Base-by-base conservation (phyloP, 2,797 vertebrate species). In the Enteromius viviparus region DNA sequence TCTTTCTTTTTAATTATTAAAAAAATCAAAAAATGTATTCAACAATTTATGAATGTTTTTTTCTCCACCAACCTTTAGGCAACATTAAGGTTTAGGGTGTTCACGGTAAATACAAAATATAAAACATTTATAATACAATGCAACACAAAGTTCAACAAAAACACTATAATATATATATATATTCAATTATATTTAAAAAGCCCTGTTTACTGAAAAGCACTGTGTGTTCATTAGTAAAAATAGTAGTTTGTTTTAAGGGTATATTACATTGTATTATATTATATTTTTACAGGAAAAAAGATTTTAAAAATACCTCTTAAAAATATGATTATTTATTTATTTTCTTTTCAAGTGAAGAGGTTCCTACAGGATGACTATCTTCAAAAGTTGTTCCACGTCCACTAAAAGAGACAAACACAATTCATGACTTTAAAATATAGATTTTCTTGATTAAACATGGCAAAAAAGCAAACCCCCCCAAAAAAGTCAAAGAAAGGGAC, bases 401-500 rank as follows among this genome's bases (percentile, higher is more conserved):
- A 60, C 26, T 47, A 62, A 81, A 72, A n/a, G 10, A 37, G 11
- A 45, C 23, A 14, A 14, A 58, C 69, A 34, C 49, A 45, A 6
- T 81, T 10, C 10, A 3, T 34, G 7, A 62, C 19, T 71, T 45
- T 42, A 70, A 58, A 55, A 42, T 49, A 86, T 69, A 75, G 65
- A 86, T 64, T 12, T 45, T 69, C 6, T 34, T 58, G 49, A 58
- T 70, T 42, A 77, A 45, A 45, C 88, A 90, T 90, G 89, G 40
- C 23, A 77, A 76, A 72, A 77, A 19, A 77, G 47, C 64, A 68
- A 51, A 29, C 8, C 87, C 81, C 10, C 42, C 8, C 4, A 23
- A 66, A 85, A 90, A 95, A 94, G 94, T 93, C 93, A 89, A 92
- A 90, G 62, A 85, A 89, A 71, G 66, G 92, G 91, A 93, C 91